Evolutionary conservation across 2,113 vertebrate genomes (phyloP), one percentile per base, ranked within the genome.

Genomic region (Delphinus delphis): DNA sequence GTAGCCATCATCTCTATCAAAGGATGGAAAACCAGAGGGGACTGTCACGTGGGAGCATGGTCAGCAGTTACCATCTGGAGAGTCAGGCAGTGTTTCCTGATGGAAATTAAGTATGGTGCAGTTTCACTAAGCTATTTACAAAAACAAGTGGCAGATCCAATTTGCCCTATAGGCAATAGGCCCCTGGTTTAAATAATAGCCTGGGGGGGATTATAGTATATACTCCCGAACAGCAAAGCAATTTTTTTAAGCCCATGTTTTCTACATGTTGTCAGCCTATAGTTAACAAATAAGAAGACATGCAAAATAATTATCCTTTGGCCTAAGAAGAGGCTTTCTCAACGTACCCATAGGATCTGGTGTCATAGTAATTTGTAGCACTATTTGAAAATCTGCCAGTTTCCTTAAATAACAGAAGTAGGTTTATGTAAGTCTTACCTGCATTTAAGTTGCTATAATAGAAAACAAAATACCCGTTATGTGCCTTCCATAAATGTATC

Each of bases 401-500:
- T 77, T 2, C 88, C 81, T 79, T 73, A 63, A 85, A 83, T 94
- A 70, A 82, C 31, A 82, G 28, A 50, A 92, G 6, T 33, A 82
- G 17, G 33, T n/a, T 36, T 67, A 44, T 26, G 18, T 5, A 50
- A 50, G 55, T 83, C 10, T 80, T 79, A 88, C 3, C 17, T 71
- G 79, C 21, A 86, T 60, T 55, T 94, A 95, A 92, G 83, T 50
- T 84, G 44, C 31, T 71, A 25, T 60, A 84, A 97, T 71, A 92
- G 47, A 93, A 92, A 97, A 68, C 26, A 62, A 98, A 98, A 63
- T 99, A 99, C 99, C 99, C 98, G 99, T 99, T 98, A 99, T 98
- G 96, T 99, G 99, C 79, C 99, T 99, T 95, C 99, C 99, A 86
- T 99, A 99, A 95, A 99, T 99, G 74, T 98, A 98, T 82, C 99